A percentile compares a stretch with the other conserved stretches of the same genome.
These are phyloP conservation scores for Eleginops maclovinus DNA, from an alignment of 2,113 vertebrate genomes.

Conservation along the genomic window DNA sequence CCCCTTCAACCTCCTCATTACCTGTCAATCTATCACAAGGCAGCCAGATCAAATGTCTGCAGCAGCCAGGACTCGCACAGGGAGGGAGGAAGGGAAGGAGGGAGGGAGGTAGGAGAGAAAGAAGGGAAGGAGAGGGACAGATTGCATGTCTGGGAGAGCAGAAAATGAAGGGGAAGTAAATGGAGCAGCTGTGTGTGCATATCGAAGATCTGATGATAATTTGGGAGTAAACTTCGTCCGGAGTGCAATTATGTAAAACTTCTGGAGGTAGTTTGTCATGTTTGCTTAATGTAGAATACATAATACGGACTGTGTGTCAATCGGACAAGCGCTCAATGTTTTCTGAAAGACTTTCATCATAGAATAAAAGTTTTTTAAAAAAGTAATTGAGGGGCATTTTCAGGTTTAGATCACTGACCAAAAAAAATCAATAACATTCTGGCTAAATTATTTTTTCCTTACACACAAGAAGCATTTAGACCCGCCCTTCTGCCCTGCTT, in stretches of 20 bases:
- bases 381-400: background rate
- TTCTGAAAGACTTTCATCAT: background rate
- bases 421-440: background rate
- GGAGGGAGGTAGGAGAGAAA: conserved; percentile 27
- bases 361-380: background rate
- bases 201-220: conserved; percentile 64
- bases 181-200: conserved; percentile 67
- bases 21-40: conserved; percentile 84
- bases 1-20: conserved; percentile 84
- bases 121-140: conserved; percentile 64
- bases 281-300: conserved; percentile 45
- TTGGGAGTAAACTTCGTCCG: conserved; percentile 65
- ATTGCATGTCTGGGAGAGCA: conserved; percentile 71
- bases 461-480: background rate
- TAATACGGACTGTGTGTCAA: conserved; percentile 10
- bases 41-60: conserved; percentile 82
- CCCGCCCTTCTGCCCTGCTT: conserved; percentile 19
- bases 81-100: conserved; percentile 37
- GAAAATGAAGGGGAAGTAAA: conserved; percentile 70
- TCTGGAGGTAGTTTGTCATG: conserved; percentile 57
- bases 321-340: background rate
- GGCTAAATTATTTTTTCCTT: too few relatives aligned
- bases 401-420: background rate
- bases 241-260: conserved; percentile 52
- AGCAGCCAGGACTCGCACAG: conserved; percentile 74